Evolutionary conservation across 2,113 vertebrate genomes (phyloP).

Genomic region (Macroglossus sobrinus): DNA sequence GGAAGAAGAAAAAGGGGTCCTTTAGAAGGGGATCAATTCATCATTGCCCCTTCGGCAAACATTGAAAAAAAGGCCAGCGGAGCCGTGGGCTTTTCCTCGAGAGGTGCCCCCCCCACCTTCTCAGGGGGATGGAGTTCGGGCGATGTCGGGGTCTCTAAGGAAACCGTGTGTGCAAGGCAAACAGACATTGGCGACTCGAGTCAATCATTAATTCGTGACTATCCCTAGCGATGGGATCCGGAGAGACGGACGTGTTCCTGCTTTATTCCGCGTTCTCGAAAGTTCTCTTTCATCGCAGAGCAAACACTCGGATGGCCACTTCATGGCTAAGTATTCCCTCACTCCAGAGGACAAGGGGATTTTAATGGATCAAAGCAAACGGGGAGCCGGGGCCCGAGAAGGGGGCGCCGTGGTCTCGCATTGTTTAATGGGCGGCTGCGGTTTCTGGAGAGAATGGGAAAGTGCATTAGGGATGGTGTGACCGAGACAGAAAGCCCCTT

Average conservation of each 20-base stretch:
- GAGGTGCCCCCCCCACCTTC: constrained; percentile 76
- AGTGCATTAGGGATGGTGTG: constrained; percentile 22
- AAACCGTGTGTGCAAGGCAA: constrained; percentile 77
- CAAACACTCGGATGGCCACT: constrained; percentile 81
- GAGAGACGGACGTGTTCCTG: constrained; percentile 66
- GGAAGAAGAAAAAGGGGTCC: constrained; percentile 63
- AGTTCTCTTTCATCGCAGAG: constrained; percentile 80
- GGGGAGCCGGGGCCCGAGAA: constrained; percentile 44
- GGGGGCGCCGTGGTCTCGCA: neutral
- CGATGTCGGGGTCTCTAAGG: constrained; percentile 76
- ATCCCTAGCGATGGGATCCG: constrained; percentile 68
- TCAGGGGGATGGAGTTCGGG: constrained; percentile 65
- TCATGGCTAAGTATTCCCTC: constrained; percentile 60
- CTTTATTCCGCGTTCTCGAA: constrained; percentile 77
- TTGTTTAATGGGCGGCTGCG: neutral
- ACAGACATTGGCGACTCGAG: constrained; percentile 74
- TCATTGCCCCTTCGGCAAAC: constrained; percentile 78
- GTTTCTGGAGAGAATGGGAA: constrained; percentile 24
- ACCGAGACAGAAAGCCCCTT: neutral
- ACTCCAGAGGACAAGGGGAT: constrained; percentile 20
- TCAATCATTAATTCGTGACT: constrained; percentile 85
- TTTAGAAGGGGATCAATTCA: constrained; percentile 58
- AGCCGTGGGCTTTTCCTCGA: constrained; percentile 72
- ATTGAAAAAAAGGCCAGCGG: constrained; percentile 37
- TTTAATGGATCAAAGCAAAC: constrained; percentile 77